phyloP scores from a whole-genome alignment of 1,140 invertebrate species.

The Diabrotica undecimpunctata region DNA sequence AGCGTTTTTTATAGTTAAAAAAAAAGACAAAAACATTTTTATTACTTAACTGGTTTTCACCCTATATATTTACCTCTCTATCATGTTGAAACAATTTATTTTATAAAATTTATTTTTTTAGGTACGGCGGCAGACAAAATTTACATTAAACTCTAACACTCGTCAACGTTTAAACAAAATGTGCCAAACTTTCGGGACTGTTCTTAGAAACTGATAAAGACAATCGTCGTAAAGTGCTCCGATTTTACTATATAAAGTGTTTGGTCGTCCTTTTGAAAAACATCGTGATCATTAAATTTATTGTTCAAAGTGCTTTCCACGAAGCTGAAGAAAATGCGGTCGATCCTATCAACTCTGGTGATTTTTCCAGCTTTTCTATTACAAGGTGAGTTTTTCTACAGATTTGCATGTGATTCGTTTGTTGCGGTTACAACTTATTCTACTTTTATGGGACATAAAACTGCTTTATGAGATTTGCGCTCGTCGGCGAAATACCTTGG shows the following conservation, averaged over 20 bases:
- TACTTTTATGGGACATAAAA: slow-evolving; percentile 2
- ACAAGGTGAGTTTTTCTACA: slow-evolving; percentile 23
- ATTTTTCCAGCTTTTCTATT: slow-evolving; percentile 22
- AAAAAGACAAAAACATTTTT: no score
- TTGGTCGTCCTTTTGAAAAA: not conserved
- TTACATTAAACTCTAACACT: not conserved
- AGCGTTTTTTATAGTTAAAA: no score
- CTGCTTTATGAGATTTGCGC: not conserved
- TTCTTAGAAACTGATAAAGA: slow-evolving; percentile 12
- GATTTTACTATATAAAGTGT: slow-evolving; percentile 22
- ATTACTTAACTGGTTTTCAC: no score
- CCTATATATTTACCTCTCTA: no score
- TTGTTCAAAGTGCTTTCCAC: slow-evolving; percentile 10
- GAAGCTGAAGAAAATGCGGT: slow-evolving; percentile 22
- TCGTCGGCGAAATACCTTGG: not conserved
- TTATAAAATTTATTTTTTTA: no score
- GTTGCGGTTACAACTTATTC: not conserved
- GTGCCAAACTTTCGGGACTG: slow-evolving; percentile 19
- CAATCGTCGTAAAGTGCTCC: slow-evolving; percentile 17
- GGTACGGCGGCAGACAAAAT: no score
- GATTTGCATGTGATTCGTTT: slow-evolving; percentile 2
- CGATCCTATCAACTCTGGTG: slow-evolving; percentile 22
- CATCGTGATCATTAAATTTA: slow-evolving; percentile 13
- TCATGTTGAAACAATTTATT: no score
- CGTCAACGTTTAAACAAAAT: not conserved